Conservation (phyloP, 2,888 invertebrate genomes). For the Plebejus melissa region DNA sequence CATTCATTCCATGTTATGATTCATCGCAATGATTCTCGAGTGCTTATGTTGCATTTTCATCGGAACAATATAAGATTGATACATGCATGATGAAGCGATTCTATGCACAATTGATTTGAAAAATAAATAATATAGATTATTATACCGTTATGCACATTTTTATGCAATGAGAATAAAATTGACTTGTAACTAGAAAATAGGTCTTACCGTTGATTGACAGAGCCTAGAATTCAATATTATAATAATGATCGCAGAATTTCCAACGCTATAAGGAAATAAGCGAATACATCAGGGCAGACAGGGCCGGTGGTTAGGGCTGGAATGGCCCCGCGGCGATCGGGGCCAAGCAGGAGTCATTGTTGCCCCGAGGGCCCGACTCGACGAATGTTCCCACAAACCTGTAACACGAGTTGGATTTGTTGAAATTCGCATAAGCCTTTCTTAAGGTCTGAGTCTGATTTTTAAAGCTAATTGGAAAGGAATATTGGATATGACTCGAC, state of each 20-base stretch:
- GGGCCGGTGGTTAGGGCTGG: conserved; percentile 57
- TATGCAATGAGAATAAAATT: not conserved
- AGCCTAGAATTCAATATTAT: conserved; percentile 10
- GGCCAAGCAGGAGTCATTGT: conserved; percentile 60
- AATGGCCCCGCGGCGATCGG: conserved; percentile 57
- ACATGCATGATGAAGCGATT: not conserved
- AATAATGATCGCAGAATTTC: conserved; percentile 13
- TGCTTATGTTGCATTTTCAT: not conserved
- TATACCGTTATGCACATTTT: not conserved
- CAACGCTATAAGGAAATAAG: conserved; percentile 18
- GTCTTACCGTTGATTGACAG: conserved; percentile 5
- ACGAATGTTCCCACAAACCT: conserved; percentile 61
- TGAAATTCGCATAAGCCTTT: conserved; percentile 23
- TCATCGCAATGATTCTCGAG: not conserved
- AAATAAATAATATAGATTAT: not conserved
- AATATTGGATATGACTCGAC: no score
- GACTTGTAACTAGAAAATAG: not conserved
- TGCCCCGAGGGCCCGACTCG: conserved; percentile 54
- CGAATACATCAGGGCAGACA: conserved; percentile 35
- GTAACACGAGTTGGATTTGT: conserved; percentile 34
- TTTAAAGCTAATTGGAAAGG: not conserved
- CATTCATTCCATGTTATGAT: conserved; percentile 2
- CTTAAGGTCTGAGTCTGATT: not conserved
- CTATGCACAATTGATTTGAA: not conserved
- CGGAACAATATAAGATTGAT: not conserved